Conservation (phyloP, 2,888 invertebrate species). For the Cerastoderma edule region DNA sequence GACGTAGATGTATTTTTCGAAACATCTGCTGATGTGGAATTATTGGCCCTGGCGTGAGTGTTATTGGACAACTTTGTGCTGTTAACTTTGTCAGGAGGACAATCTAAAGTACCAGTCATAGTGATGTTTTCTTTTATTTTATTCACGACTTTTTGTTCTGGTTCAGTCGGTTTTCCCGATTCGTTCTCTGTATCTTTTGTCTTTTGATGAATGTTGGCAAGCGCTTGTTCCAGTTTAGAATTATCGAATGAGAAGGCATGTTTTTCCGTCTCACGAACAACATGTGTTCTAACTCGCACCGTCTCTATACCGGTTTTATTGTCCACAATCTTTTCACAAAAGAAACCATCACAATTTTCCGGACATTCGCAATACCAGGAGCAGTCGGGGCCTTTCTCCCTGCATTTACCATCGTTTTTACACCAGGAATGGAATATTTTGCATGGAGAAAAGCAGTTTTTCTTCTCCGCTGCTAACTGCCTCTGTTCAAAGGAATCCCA, state of each 20-base stretch:
- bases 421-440: conserved; percentile 53
- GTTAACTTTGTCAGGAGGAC: conserved; percentile 32
- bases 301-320: conserved; percentile 11
- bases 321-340: conserved; percentile 50
- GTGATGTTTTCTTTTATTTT: conserved; percentile 28
- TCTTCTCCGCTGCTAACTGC: conserved; percentile 15
- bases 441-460: conserved; percentile 50
- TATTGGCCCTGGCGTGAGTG: not conserved
- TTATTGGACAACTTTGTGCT: not conserved
- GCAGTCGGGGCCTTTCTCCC: conserved; percentile 46
- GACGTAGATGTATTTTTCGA: not conserved
- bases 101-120: conserved; percentile 16
- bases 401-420: conserved; percentile 57
- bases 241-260: conserved; percentile 40
- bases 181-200: conserved; percentile 12
- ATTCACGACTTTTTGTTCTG: conserved; percentile 9
- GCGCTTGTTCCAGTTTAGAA: conserved; percentile 34
- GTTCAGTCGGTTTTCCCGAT: conserved; percentile 1
- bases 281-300: conserved; percentile 11
- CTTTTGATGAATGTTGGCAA: conserved; percentile 37
- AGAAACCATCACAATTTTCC: conserved; percentile 53
- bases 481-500: conserved; percentile 37
- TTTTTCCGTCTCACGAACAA: conserved; percentile 28
- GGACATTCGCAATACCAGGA: conserved; percentile 62
- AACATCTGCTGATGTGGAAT: not conserved